Evolutionary conservation across 2,113 vertebrate genomes (phyloP).

Genomic region (Crocuta crocuta): DNA sequence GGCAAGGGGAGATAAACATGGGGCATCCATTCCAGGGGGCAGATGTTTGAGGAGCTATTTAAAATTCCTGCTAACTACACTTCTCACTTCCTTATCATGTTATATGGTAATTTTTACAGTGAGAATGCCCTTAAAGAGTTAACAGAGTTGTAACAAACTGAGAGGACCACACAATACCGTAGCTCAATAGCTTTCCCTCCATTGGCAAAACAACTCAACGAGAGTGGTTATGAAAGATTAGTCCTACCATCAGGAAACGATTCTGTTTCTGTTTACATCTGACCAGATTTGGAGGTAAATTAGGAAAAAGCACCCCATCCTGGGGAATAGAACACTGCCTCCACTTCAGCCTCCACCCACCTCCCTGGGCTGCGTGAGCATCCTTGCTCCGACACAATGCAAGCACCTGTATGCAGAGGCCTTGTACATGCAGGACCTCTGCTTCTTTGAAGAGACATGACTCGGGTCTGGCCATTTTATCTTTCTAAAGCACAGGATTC

Average conservation of each 20-base stretch:
- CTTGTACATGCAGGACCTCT: neutral
- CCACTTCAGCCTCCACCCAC: neutral
- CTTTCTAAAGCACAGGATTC: neutral
- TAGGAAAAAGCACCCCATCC: neutral
- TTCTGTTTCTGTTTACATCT: neutral
- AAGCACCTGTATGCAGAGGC: rapidly evolving
- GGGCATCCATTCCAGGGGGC: too few relatives aligned
- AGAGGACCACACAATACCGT: neutral
- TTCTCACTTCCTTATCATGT: neutral
- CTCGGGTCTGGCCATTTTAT: too few relatives aligned
- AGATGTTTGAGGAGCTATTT: neutral
- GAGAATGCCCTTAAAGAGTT: neutral
- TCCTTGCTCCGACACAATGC: too few relatives aligned
- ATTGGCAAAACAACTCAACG: neutral
- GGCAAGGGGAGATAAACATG: neutral
- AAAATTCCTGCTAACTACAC: neutral
- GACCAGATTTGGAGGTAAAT: neutral
- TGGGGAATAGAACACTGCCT: neutral
- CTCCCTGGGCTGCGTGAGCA: neutral
- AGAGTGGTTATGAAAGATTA: neutral
- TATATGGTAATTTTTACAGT: neutral
- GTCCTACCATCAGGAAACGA: neutral
- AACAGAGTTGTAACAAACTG: neutral
- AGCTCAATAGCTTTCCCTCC: neutral
- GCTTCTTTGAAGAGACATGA: too few relatives aligned